phyloP scores from a whole-genome alignment of 2,797 vertebrate genomes.

The Margarornis squamiger region DNA sequence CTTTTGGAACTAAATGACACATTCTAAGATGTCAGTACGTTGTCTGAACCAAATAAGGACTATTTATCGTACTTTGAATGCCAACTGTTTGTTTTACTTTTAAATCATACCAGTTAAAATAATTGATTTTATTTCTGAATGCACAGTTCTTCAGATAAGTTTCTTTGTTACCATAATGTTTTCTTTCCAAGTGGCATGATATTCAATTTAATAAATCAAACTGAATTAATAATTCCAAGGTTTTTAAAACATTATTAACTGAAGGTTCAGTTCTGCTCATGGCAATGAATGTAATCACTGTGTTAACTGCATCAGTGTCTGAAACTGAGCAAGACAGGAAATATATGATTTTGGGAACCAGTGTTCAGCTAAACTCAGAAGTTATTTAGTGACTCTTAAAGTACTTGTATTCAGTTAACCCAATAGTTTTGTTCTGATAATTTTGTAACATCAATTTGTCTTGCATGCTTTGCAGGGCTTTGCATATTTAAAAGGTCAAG shows the following conservation, averaged over 20 bases:
- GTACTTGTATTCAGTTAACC: background rate
- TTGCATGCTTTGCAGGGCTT: background rate
- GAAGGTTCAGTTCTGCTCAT: background rate
- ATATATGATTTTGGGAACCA: background rate
- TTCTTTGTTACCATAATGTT: slow-evolving; percentile 16
- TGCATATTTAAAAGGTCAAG: background rate
- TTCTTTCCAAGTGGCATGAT: slow-evolving; percentile 30
- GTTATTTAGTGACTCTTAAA: background rate
- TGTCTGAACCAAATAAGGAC: background rate
- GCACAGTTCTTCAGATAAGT: slow-evolving; percentile 5
- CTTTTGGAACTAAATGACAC: background rate
- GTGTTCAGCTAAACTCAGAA: background rate
- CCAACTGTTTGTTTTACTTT: background rate
- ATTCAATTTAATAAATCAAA: slow-evolving; percentile 50
- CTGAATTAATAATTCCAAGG: slow-evolving; percentile 29
- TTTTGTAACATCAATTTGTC: background rate
- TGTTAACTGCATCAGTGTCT: background rate
- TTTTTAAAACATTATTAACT: slow-evolving; percentile 32
- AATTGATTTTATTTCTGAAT: slow-evolving; percentile 3
- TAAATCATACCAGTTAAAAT: background rate
- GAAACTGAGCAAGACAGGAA: background rate
- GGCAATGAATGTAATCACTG: background rate
- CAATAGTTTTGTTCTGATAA: background rate
- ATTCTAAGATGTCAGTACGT: background rate
- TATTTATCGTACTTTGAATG: background rate